Base-by-base conservation (phyloP, 2,888 invertebrate species). In the Erannis defoliaria region DNA sequence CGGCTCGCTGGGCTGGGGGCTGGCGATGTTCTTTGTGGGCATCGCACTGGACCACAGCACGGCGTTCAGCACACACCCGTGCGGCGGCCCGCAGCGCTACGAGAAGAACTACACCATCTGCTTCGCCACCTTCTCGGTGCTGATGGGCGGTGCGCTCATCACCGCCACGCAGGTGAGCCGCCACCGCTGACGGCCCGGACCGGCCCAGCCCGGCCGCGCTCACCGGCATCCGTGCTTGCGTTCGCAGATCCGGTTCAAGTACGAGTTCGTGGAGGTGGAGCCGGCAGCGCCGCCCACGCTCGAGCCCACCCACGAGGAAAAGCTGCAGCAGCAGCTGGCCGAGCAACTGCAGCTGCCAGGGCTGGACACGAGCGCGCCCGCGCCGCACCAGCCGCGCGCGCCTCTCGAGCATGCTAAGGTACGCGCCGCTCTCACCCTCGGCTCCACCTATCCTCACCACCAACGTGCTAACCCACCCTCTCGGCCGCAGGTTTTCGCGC, bases 101-200 rank as follows among this genome's bases (percentile, higher is more conserved):
- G 99, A 99, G 89, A 98, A 99, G 86, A 99, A 99, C 91, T 99
- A 99, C 90, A 98, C 98, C 33, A 98, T 99, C 69, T 99, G 99
- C 86, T 99, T 99, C 89, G 98, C 99, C 10, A 98, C 98, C 45
- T 99, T 99, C 91, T 97, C 98, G 16, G 97, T 99, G 29, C 94
- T 99, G 29, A 99, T 99, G 98, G 97, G 97, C 1, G 98, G 97
- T 45, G 98, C 99, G 1, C 94, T 99, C 57, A 96, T 98, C 49
- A 96, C 97, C 5, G 98, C 99, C 0, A 97, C 98, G 0, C 98
- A 97, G 93, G 97, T 97, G 60, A 21, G 29, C 3, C 10, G 29
- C 40, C 31, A 10, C 2, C 50, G 10, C 35, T 29, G 16, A 21
- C 37, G 3, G 16, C 38, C 29, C 4, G 18, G 16, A 19, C 18